Percentiles rank a stretch among this genome's conserved stretches.
phyloP scores from a whole-genome alignment of 2,888 invertebrate species.

The Palloptera scutellata region DNA sequence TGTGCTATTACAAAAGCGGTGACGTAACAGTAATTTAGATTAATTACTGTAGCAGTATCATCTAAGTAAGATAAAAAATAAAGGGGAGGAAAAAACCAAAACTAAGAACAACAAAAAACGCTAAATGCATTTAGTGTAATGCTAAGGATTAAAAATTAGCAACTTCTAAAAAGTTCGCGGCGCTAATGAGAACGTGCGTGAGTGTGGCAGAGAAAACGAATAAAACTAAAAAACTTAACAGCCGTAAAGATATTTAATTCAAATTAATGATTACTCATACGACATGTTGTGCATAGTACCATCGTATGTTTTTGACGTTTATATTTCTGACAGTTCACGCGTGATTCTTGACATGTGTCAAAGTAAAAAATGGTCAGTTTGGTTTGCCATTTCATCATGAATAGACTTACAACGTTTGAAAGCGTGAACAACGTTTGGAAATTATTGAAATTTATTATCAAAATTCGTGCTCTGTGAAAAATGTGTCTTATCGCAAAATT shows the following conservation, averaged over 20 bases:
- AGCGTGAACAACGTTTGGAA: no score
- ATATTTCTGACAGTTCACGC: no score
- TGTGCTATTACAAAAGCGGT: neutral
- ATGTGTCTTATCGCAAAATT: no score
- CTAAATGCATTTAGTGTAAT: neutral
- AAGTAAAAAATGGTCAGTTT: no score
- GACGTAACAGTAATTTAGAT: constrained; percentile 4
- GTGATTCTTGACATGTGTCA: no score
- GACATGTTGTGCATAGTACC: neutral
- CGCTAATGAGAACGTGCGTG: neutral
- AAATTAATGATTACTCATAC: constrained; percentile 3
- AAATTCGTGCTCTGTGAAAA: no score
- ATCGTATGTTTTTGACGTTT: neutral
- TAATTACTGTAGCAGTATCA: neutral
- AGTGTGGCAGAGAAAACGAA: no score
- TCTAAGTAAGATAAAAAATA: neutral
- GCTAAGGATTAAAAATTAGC: neutral
- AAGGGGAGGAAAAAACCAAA: neutral
- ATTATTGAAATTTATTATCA: no score
- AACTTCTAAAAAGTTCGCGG: neutral
- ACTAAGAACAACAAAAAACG: neutral
- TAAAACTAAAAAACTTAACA: neutral
- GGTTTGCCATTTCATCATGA: no score
- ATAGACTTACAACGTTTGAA: no score
- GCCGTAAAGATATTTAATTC: neutral